Evolutionary conservation across 1,140 invertebrate species (phyloP).

Genomic region (Spodoptera litura): DNA sequence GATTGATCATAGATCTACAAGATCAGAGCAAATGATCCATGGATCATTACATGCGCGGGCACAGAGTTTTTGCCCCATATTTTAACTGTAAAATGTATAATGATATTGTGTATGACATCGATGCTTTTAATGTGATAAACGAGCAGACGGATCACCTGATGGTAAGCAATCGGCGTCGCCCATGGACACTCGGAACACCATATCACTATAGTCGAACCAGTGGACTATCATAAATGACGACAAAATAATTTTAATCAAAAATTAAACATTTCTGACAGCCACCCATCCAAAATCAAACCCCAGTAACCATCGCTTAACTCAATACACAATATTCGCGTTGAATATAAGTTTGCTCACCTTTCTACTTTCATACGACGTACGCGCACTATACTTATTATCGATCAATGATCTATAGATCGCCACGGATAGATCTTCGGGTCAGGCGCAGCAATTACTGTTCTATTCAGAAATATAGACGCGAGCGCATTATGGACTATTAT

Average conservation of each 20-base stretch:
- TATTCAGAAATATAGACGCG: constrained; percentile 39
- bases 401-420: constrained; percentile 50
- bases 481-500: constrained; percentile 44
- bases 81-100: constrained; percentile 30
- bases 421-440: constrained; percentile 45
- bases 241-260: too few species aligned
- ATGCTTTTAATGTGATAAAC: too few species aligned
- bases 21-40: constrained; percentile 55
- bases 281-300: too few species aligned
- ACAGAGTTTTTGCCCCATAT: constrained; percentile 47
- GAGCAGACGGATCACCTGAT: too few species aligned
- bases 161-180: too few species aligned
- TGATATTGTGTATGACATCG: background rate
- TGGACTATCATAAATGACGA: too few species aligned
- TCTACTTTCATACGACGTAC: constrained; percentile 41
- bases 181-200: background rate
- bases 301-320: too few species aligned
- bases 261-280: too few species aligned
- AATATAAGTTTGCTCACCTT: constrained; percentile 3
- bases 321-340: constrained; percentile 10
- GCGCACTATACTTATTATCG: constrained; percentile 46
- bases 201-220: too few species aligned
- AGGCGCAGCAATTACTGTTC: constrained; percentile 44
- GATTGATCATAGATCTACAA: constrained; percentile 34
- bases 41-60: constrained; percentile 55